Conservation (phyloP, 2,113 vertebrate genomes). For the Lophius piscatorius region DNA sequence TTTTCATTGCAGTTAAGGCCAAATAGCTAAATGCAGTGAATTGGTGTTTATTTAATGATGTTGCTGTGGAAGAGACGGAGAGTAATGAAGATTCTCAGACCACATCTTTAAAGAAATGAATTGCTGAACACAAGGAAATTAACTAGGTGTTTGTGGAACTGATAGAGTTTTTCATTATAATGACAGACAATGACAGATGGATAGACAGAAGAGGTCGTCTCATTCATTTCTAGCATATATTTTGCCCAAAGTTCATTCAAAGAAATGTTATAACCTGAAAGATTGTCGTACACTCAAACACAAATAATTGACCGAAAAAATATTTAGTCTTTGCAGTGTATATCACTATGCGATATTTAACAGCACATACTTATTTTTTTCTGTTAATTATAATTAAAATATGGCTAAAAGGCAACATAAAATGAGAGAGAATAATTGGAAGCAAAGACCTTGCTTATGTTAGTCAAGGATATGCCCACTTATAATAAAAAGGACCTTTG, state of each 20-base stretch:
- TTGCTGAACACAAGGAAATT: neutral
- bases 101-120: neutral
- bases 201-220: conserved; percentile 6
- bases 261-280: too few species aligned
- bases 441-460: conserved; percentile 2
- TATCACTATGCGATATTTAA: too few species aligned
- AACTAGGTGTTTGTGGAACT: neutral
- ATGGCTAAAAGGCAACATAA: too few species aligned
- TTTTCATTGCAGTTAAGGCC: conserved; percentile 8
- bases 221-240: conserved; percentile 25
- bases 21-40: neutral
- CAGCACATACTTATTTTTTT: too few species aligned
- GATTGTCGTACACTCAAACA: too few species aligned
- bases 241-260: too few species aligned
- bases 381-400: too few species aligned
- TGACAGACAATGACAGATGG: too few species aligned
- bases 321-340: too few species aligned
- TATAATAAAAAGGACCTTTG: neutral
- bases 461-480: conserved; percentile 4
- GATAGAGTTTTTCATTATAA: too few species aligned
- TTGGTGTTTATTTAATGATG: neutral
- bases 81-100: conserved; percentile 14
- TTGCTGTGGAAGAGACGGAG: neutral
- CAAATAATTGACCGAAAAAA: too few species aligned
- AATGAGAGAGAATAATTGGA: neutral